Base-by-base conservation (phyloP, 2,797 vertebrate species). In the Hippoglossus hippoglossus region DNA sequence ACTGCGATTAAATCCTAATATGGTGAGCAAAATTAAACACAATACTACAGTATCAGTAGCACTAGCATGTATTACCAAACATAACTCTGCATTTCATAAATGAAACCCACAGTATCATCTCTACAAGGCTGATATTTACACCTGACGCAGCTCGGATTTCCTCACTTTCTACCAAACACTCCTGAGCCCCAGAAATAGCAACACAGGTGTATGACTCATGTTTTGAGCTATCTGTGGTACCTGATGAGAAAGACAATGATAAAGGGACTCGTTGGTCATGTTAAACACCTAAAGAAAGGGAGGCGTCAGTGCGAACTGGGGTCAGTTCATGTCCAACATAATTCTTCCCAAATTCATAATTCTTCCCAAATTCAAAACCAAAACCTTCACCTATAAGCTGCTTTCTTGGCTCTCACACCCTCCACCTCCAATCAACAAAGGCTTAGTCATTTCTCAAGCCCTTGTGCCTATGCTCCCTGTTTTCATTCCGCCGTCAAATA, bases 161-260 rank as follows among this genome's bases (percentile, higher is more conserved):
- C 77, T 78, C 67, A 66, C 60, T 75, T 60, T 71, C 60, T 75
- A 39, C 65, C 77, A 80, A 78, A 75, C 83, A 70, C 62, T 79
- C 82, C 83, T 67, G 28, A 76, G 79, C 72, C 83, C 85, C 84
- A 83, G 77, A 92, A 93, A 93, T 90, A 93, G 91, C 88, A 82
- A 28, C 67, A 54, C 72, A 77, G 70, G 63, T 76, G 83, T 67
- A 84, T 93, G 93, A 93, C 80, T 94, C 92, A 92, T 86, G 79
- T 59, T 87, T 77, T 56, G 47, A 84, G 80, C 70, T 34, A 24
- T 63, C 50, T 34, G 71, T 86, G 77, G 59, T 19, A 64, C 67
- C 64, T 75, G 64, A 75, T 84, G 82, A 85, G 83, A 83, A 77
- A 74, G 71, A 73, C 63, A 63, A 26, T 21, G 73, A 85, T 69